Base-by-base conservation (phyloP, 2,888 invertebrate species). In the Podotricha telesiphe region DNA sequence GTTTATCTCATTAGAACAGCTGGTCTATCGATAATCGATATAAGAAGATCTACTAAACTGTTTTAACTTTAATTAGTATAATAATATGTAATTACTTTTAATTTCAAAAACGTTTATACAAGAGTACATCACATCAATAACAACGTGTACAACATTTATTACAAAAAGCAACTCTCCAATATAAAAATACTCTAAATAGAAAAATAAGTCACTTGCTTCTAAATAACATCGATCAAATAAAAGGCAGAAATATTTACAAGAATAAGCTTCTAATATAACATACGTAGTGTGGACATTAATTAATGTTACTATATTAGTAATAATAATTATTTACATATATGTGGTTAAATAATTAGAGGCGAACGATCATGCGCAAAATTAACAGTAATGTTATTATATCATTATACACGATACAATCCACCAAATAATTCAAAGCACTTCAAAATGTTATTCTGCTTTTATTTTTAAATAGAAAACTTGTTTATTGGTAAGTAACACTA, bases 101-200 rank as follows among this genome's bases (percentile, higher is more conserved):
- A 19, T 17, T 48, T 15, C 4, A 28, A 61, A 45, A 48, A 61
- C 13, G 20, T 61, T 28, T 62, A 62, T 62, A 48, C 48, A 59
- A 59, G 37, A 61, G 28, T 61, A 62, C 34, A 50, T 47, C 37
- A 53, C 67, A 67, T 69, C 45, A 69, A 53, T 28, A 67, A 11
- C 64, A 64, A 68, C 62, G 62, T 71, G 69, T 70, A 74, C 72
- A 72, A 71, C 64, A 56, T 64, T 66, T 22, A 69, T 68, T 58
- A 56, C 67, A 73, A 74, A 65, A 64, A 50, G 76, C 76, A 75
- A 67, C 22, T 65, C 47, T 73, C 74, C 70, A 75, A 77, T 86
- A 86, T 69, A 86, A 86, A 86, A 86, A 86, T 86, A 86, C 76
- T 84, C 78, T 82, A 71, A 79, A 79, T 77, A 76, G 76, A 84